Evolutionary conservation across 2,797 vertebrate species (phyloP).

Genomic region (Xerus rutilus): DNA sequence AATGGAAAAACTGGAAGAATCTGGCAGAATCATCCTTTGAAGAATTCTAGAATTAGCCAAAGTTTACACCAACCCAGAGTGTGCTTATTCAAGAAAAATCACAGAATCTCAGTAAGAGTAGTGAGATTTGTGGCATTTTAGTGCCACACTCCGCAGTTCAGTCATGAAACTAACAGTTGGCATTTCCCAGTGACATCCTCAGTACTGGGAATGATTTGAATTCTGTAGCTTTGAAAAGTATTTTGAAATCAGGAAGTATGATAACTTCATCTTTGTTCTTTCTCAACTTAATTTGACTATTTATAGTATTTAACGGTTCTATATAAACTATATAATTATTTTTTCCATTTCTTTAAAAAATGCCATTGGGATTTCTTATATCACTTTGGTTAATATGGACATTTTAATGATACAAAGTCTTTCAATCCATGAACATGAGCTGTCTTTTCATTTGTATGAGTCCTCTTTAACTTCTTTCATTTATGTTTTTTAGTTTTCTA

Average conservation of each 20-base stretch:
- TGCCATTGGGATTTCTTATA: background rate
- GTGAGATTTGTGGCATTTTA: background rate
- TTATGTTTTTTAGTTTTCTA: background rate
- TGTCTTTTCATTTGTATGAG: background rate
- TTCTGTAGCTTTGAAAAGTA: background rate
- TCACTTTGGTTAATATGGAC: background rate
- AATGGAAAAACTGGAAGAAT: background rate
- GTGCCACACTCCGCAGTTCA: background rate
- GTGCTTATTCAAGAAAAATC: background rate
- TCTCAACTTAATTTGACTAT: background rate
- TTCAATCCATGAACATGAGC: background rate
- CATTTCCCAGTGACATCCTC: background rate
- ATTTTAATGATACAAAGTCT: background rate
- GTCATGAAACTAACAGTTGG: background rate
- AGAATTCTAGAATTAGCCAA: background rate
- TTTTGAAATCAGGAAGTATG: background rate
- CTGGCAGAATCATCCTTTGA: background rate
- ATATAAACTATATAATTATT: background rate
- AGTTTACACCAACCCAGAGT: background rate
- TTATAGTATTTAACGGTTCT: background rate
- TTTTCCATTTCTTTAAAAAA: background rate
- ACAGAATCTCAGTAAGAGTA: background rate
- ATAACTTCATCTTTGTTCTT: background rate
- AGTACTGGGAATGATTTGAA: background rate
- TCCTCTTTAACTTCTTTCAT: background rate